Conservation (phyloP, 2,797 vertebrate genomes). For the Spea hammondii region DNA sequence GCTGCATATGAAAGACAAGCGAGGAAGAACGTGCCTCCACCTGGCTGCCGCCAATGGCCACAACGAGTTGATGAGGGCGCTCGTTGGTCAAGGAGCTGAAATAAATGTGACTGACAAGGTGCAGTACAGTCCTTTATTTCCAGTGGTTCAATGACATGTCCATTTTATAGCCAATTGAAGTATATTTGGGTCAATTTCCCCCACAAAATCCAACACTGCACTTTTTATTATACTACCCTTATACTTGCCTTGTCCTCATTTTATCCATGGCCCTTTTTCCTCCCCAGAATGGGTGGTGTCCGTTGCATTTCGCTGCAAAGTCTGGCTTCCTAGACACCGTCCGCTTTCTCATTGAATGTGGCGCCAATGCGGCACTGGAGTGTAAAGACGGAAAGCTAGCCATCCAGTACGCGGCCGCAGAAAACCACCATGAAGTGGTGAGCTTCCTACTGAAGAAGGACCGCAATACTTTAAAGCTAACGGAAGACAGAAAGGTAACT, state of each 20-base stretch:
- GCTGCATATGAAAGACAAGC: constrained; percentile 59
- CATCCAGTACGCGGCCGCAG: constrained; percentile 61
- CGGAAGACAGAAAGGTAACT: constrained; percentile 63
- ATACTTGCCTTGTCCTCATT: background rate
- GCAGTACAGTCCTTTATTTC: background rate
- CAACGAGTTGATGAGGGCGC: constrained; percentile 58
- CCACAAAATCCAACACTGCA: background rate
- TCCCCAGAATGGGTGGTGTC: constrained; percentile 59
- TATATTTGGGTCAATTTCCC: background rate
- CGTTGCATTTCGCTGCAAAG: constrained; percentile 62
- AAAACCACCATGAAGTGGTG: constrained; percentile 61
- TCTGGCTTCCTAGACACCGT: constrained; percentile 60
- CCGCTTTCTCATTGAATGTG: constrained; percentile 60
- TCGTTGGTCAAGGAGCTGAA: constrained; percentile 65
- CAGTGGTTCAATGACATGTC: background rate
- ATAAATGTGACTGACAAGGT: constrained; percentile 64
- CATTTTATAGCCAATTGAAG: background rate
- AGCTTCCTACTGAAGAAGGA: constrained; percentile 59
- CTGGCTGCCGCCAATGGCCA: constrained; percentile 62
- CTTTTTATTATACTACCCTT: too few species aligned
- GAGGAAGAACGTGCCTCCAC: constrained; percentile 62
- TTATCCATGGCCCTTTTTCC: background rate
- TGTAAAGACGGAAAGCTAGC: constrained; percentile 57
- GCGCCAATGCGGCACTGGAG: constrained; percentile 54
- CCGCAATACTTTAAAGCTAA: constrained; percentile 58